phyloP scores from a whole-genome alignment of 2,888 invertebrate species.

The Rotaria macrura region DNA sequence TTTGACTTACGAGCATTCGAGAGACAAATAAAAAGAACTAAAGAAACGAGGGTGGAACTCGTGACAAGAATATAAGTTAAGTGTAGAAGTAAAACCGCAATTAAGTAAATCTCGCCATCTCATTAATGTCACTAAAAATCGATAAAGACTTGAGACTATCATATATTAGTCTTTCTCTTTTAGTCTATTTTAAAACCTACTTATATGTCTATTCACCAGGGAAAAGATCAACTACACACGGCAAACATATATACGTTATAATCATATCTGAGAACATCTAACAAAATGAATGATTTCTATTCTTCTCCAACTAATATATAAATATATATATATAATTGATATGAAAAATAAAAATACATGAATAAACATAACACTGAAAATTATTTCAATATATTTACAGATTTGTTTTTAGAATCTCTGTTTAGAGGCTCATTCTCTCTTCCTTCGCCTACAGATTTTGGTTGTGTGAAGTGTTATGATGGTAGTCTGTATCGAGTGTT shows the following conservation, averaged over 20 bases:
- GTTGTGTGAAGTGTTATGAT: not conserved
- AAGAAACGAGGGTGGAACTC: not conserved
- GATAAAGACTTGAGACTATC: not conserved
- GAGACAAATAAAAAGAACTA: not conserved
- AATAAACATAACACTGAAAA: not conserved
- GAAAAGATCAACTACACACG: not conserved
- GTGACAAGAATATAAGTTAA: not conserved
- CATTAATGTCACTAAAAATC: not conserved
- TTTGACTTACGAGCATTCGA: not conserved
- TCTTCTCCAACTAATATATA: not conserved
- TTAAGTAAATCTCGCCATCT: not conserved
- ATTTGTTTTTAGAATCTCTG: not conserved
- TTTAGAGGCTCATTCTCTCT: not conserved
- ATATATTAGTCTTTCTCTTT: not conserved
- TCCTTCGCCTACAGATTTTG: not conserved
- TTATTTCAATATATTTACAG: not conserved
- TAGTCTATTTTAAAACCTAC: not conserved
- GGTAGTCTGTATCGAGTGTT: not conserved
- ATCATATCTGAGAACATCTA: not conserved
- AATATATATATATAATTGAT: not conserved
- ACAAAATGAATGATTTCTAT: not conserved
- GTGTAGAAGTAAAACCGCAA: not conserved
- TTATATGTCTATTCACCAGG: too few species aligned
- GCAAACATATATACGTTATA: not conserved
- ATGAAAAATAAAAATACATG: not conserved